Evolutionary conservation across 2,113 vertebrate genomes (phyloP).

Genomic region (Melanerpes aurifrons): DNA sequence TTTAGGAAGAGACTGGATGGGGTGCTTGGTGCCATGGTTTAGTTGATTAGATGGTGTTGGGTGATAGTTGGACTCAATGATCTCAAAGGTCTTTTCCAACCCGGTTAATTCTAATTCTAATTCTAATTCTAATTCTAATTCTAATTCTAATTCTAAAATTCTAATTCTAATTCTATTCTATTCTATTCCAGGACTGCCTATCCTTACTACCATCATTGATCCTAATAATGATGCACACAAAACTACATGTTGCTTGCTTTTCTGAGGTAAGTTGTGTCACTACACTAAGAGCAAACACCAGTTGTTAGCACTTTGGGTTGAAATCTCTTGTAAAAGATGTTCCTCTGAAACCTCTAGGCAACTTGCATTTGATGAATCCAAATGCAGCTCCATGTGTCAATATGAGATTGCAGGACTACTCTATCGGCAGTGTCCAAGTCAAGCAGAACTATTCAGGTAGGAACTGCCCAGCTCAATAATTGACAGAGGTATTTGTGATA

Average conservation of each 20-base stretch:
- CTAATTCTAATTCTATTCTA: no score
- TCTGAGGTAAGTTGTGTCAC: background rate
- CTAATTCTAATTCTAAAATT: no score
- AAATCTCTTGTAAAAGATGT: background rate
- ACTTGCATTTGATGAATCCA: background rate
- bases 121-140: no score
- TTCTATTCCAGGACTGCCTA: background rate
- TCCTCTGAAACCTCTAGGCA: conserved; percentile 7
- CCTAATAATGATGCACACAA: background rate
- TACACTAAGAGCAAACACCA: background rate
- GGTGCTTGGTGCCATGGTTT: no score
- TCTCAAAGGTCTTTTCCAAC: no score
- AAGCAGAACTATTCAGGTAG: background rate
- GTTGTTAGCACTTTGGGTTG: background rate
- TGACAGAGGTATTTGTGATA: background rate
- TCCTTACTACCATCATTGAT: background rate
- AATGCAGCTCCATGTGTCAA: background rate
- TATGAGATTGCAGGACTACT: background rate
- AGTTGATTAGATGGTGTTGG: no score
- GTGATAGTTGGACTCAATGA: no score
- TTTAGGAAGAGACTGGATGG: no score
- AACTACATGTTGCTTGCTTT: background rate
- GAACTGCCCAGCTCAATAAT: conserved; percentile 37
- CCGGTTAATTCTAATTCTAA: no score
- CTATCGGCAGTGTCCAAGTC: background rate